Conservation (phyloP, 2,113 vertebrate genomes). For the Salvelinus alpinus region DNA sequence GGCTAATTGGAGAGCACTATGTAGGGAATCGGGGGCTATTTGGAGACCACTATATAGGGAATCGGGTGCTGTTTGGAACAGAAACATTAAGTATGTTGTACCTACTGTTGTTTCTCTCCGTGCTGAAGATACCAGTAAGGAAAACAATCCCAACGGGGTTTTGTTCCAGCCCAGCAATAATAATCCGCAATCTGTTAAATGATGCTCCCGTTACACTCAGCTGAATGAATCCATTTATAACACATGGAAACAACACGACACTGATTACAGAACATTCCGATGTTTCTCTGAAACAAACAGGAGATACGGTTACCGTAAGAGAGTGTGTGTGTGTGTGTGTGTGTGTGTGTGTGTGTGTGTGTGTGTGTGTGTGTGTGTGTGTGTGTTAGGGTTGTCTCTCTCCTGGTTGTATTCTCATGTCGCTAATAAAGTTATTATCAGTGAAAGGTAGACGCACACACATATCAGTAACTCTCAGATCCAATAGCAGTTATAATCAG, state of each 20-base stretch:
- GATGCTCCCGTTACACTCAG: constrained; percentile 51
- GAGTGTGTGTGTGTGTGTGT: too few relatives aligned
- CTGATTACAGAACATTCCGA: constrained; percentile 74
- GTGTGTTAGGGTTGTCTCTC: too few relatives aligned
- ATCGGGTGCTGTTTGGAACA: neutral
- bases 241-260: constrained; percentile 74
- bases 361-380: too few relatives aligned
- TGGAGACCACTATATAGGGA: too few relatives aligned
- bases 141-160: constrained; percentile 41
- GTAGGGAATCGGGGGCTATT: too few relatives aligned
- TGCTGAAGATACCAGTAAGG: constrained; percentile 52
- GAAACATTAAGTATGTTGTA: constrained; percentile 28
- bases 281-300: constrained; percentile 59
- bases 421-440: constrained; percentile 77
- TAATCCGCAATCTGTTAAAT: constrained; percentile 34
- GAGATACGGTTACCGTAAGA: too few relatives aligned
- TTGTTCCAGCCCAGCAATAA: too few relatives aligned
- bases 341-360: too few relatives aligned
- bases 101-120: constrained; percentile 31
- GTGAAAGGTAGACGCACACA: constrained; percentile 70
- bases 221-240: constrained; percentile 61
- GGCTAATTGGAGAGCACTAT: too few relatives aligned
- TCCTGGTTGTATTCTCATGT: constrained; percentile 48
- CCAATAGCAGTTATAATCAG: constrained; percentile 82
- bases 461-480: constrained; percentile 77